A percentile compares a stretch with the other conserved stretches of the same genome.
phyloP scores from a whole-genome alignment of 2,797 vertebrate species.

The Mastacembelus armatus region DNA sequence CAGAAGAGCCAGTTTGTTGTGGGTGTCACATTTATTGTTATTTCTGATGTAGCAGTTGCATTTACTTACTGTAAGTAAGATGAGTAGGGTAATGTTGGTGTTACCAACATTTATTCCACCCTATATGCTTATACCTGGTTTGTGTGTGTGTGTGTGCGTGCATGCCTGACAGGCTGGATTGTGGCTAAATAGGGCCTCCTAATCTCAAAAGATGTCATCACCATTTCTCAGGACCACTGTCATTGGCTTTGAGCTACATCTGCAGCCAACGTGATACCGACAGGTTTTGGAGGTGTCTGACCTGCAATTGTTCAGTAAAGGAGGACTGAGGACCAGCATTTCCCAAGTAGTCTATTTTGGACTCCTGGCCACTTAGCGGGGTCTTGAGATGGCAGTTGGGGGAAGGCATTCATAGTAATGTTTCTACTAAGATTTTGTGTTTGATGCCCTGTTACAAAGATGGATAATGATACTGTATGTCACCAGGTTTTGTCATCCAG shows the following conservation, averaged over 20 bases:
- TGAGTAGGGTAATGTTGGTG: neutral
- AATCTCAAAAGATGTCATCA: constrained; percentile 76
- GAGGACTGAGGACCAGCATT: constrained; percentile 55
- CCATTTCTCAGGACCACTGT: constrained; percentile 49
- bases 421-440: constrained; percentile 12
- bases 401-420: constrained; percentile 27
- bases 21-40: too few relatives aligned
- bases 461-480: constrained; percentile 47
- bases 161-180: constrained; percentile 41
- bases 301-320: constrained; percentile 68
- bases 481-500: constrained; percentile 35
- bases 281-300: constrained; percentile 52
- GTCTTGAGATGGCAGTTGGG: constrained; percentile 32
- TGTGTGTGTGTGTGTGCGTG: constrained; percentile 6
- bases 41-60: too few relatives aligned
- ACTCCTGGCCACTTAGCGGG: constrained; percentile 24
- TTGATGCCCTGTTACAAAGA: constrained; percentile 12
- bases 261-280: constrained; percentile 55
- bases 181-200: constrained; percentile 67
- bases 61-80: too few relatives aligned
- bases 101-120: constrained; percentile 10
- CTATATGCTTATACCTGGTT: neutral
- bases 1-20: too few relatives aligned
- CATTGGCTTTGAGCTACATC: constrained; percentile 52
- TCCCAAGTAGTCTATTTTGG: constrained; percentile 75